These are phyloP conservation scores for Theristicus caerulescens DNA, from an alignment of 2,113 vertebrate genomes.

Conservation along the genomic window DNA sequence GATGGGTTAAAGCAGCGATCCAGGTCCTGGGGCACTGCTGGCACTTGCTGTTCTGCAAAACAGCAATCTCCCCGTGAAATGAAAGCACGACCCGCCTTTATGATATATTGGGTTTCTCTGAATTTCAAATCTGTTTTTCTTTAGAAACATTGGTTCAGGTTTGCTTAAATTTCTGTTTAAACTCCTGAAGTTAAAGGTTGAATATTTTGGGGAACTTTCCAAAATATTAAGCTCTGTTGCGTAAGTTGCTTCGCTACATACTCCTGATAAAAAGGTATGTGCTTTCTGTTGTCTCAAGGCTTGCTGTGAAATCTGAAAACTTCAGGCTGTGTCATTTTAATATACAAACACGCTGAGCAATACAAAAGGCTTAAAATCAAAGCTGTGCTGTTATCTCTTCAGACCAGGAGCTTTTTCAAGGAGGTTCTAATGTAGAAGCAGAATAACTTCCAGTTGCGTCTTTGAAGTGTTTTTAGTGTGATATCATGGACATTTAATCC, in stretches of 20 bases:
- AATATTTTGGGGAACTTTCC: background rate
- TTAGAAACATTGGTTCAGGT: background rate
- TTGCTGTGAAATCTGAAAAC: slow-evolving; percentile 36
- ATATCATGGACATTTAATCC: slow-evolving; percentile 62
- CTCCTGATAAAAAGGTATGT: background rate
- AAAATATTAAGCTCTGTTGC: background rate
- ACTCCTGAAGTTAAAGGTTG: background rate
- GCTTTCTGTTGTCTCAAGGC: background rate
- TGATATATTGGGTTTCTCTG: background rate
- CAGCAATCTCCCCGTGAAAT: fast-evolving
- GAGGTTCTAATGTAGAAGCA: slow-evolving; percentile 47
- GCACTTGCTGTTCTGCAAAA: background rate
- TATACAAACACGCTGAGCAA: slow-evolving; percentile 35
- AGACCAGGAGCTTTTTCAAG: slow-evolving; percentile 66
- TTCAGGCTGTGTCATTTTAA: slow-evolving; percentile 63
- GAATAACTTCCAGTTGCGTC: slow-evolving; percentile 64
- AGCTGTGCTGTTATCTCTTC: slow-evolving; percentile 68
- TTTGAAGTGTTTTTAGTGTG: slow-evolving; percentile 72
- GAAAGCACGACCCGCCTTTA: background rate
- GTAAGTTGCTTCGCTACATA: background rate
- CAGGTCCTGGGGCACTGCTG: background rate
- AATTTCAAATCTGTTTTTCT: background rate
- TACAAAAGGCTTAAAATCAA: slow-evolving; percentile 71
- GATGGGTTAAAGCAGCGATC: background rate
- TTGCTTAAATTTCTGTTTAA: background rate